phyloP scores from a whole-genome alignment of 2,113 vertebrate species.

The Bettongia penicillata region DNA sequence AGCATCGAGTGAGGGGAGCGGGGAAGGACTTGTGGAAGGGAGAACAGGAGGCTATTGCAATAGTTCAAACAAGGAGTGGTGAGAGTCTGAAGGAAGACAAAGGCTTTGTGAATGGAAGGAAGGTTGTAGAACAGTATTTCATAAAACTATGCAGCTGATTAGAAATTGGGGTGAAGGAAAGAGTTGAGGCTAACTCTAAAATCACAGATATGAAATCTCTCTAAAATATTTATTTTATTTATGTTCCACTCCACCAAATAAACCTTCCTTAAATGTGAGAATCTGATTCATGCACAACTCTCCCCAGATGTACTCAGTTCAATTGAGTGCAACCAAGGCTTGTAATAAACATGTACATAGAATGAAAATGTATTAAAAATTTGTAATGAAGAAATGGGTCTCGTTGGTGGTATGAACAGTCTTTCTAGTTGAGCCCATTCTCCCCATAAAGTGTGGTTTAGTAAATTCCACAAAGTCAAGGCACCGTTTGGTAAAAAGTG shows the following conservation, averaged over 20 bases:
- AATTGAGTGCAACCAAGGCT: neutral
- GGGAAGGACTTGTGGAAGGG: neutral
- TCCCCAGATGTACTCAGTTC: neutral
- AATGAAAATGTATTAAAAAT: neutral
- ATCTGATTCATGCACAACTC: neutral
- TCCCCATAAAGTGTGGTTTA: neutral
- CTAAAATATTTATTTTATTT: neutral
- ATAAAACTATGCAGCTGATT: neutral
- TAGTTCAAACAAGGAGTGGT: neutral
- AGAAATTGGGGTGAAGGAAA: neutral
- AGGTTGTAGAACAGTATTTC: neutral
- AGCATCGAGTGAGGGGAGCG: neutral
- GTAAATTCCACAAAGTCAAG: neutral
- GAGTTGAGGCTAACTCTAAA: neutral
- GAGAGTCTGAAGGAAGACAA: neutral
- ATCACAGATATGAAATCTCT: neutral
- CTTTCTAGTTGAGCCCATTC: neutral
- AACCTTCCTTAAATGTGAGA: neutral
- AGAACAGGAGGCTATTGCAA: neutral
- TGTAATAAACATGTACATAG: neutral
- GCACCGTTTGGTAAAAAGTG: neutral
- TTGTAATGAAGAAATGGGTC: neutral
- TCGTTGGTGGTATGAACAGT: neutral
- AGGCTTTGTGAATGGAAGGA: neutral
- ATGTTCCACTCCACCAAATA: neutral